A percentile compares a stretch with the other conserved stretches of the same genome.
Conservation (phyloP, 1,140 invertebrate genomes). For the Drosophila mauritiana region DNA sequence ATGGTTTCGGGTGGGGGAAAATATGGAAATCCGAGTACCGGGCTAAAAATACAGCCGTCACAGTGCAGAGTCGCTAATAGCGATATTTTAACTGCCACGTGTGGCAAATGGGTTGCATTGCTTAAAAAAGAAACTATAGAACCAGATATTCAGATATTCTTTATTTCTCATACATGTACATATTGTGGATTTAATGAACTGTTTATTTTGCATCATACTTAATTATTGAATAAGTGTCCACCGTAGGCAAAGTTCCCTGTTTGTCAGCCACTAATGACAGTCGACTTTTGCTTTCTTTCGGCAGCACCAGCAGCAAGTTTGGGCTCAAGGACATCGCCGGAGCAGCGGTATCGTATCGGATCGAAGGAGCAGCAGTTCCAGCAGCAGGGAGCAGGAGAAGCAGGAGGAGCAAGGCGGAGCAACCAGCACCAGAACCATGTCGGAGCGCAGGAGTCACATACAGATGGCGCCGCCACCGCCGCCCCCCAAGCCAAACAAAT, state of each 20-base stretch:
- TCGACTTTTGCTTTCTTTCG: slow-evolving; percentile 42
- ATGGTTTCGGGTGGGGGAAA: slow-evolving; percentile 7
- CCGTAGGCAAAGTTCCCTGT: slow-evolving; percentile 2
- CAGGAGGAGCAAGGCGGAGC: slow-evolving; percentile 1
- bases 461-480: slow-evolving; percentile 84
- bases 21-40: slow-evolving; percentile 48
- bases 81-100: too few species aligned
- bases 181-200: too few species aligned
- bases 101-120: neutral
- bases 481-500: slow-evolving; percentile 82
- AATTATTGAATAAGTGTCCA: neutral
- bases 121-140: neutral
- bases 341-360: slow-evolving; percentile 34
- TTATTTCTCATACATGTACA: too few species aligned
- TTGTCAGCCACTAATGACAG: slow-evolving; percentile 30
- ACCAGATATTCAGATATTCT: too few species aligned
- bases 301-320: slow-evolving; percentile 33
- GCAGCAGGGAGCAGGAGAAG: slow-evolving; percentile 19
- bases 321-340: slow-evolving; percentile 50
- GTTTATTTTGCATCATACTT: neutral
- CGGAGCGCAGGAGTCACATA: slow-evolving; percentile 79
- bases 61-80: neutral
- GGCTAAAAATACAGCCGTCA: slow-evolving; percentile 36
- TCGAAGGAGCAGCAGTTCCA: slow-evolving; percentile 26
- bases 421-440: slow-evolving; percentile 55